Base-by-base conservation (phyloP, 2,888 invertebrate species). In the Sinopyrophorus schimmeli region DNA sequence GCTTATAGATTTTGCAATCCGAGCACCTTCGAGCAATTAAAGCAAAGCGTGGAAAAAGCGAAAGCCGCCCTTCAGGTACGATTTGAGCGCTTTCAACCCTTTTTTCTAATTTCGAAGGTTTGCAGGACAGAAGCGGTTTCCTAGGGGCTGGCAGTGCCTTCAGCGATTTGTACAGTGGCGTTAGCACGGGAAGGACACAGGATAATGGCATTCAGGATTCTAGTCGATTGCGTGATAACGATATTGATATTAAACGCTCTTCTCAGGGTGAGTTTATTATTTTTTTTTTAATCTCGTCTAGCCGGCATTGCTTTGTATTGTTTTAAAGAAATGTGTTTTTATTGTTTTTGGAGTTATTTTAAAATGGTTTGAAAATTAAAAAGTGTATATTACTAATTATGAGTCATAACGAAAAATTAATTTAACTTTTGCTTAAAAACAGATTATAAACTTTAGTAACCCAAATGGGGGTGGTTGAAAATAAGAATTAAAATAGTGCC, bases 1-100 rank as follows among this genome's bases (percentile, higher is more conserved):
- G 70, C 72, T 37, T 92, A 92, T 72, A 82, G 92, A 31, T 86
- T 90, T 49, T 80, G 81, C 67, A 87, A 87, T 69, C 89, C 89
- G 63, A 89, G 89, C 55, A 92, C 92, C 6, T 92, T 92, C 77
- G 91, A 92, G 67, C 91, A 92, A 70, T 76, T 92, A 53, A 92
- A 92, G 65, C 92, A 92, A 71, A 90, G 90, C 66, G 91, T 92
- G 27, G 92, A 92, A 69, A 92, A 92, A 68, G 92, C 92, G 27
- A 92, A 92, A 69, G 91, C 91, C 1, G 92, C 90, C 0, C 76
- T 92, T 31, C 87, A 87, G 70, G 87, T 73, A 38, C n/a, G 28
- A n/a, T n/a, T 20, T 26, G 4, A 26, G 26, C 6, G 9, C 5
- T 9, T 9, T 26, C 4, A 9, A 7, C 4, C 18, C 4, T 6